Percentiles rank a stretch among this genome's conserved stretches.
Conservation (phyloP, 1,140 invertebrate genomes). For the Musca vetustissima region DNA sequence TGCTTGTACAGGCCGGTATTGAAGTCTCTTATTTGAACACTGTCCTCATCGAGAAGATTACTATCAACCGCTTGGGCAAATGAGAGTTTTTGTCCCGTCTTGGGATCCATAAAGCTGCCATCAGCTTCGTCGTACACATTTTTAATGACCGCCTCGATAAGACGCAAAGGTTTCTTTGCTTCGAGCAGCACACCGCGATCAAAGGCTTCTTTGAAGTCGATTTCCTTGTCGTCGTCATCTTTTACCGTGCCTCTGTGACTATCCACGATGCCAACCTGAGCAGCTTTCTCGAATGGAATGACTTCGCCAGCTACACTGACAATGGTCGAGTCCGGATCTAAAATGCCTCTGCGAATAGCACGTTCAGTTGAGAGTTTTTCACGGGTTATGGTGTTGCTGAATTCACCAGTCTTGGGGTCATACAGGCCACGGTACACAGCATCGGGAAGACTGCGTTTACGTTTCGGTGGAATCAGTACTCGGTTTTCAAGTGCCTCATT, state of each 20-base stretch:
- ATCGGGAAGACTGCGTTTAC: slow-evolving; percentile 80
- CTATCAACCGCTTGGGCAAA: slow-evolving; percentile 72
- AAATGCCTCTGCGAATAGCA: slow-evolving; percentile 75
- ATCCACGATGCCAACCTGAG: slow-evolving; percentile 77
- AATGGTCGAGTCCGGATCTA: slow-evolving; percentile 79
- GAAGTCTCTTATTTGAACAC: slow-evolving; percentile 81
- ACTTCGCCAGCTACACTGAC: slow-evolving; percentile 72
- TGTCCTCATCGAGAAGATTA: slow-evolving; percentile 78
- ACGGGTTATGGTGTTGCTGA: slow-evolving; percentile 65
- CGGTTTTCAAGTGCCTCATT: slow-evolving; percentile 79
- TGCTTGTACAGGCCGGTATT: slow-evolving; percentile 73
- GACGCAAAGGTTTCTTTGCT: slow-evolving; percentile 75
- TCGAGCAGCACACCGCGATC: slow-evolving; percentile 81
- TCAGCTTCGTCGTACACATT: slow-evolving; percentile 76
- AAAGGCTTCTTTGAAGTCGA: slow-evolving; percentile 84
- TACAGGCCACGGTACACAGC: slow-evolving; percentile 81
- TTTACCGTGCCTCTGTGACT: slow-evolving; percentile 70
- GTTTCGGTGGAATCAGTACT: slow-evolving; percentile 77
- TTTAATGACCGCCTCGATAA: slow-evolving; percentile 82
- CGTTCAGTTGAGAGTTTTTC: slow-evolving; percentile 75
- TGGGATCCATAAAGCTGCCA: slow-evolving; percentile 78
- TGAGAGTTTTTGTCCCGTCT: slow-evolving; percentile 72
- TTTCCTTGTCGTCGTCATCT: slow-evolving; percentile 63
- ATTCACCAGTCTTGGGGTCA: slow-evolving; percentile 64
- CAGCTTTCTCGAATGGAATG: slow-evolving; percentile 82